Evolutionary conservation across 2,888 invertebrate genomes (phyloP).

Genomic region (Xanthorhoe designata): DNA sequence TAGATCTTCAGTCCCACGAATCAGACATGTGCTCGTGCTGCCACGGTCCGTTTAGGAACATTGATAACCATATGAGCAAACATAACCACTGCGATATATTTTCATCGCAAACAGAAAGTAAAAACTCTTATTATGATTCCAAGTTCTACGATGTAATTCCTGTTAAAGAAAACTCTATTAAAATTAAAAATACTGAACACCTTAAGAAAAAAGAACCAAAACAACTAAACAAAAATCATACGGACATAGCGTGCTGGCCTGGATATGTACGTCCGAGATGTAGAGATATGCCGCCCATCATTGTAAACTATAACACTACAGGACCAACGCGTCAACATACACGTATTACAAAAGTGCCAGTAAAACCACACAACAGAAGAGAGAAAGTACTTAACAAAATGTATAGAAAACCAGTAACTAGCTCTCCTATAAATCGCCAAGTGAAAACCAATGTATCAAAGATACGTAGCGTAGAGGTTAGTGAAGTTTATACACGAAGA

Average conservation of each 20-base stretch:
- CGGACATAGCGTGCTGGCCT: conserved; percentile 50
- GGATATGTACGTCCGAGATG: conserved; percentile 51
- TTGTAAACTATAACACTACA: conserved; percentile 47
- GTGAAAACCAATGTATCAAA: conserved; percentile 48
- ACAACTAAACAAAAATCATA: conserved; percentile 25
- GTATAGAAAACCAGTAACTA: conserved; percentile 32
- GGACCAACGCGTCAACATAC: conserved; percentile 25
- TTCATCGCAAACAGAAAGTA: conserved; percentile 40
- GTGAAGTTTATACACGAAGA: conserved; percentile 57
- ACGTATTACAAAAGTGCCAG: conserved; percentile 32
- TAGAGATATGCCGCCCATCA: conserved; percentile 14
- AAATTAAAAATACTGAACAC: conserved; percentile 46
- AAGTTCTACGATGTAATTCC: conserved; percentile 71
- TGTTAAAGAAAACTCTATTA: conserved; percentile 65
- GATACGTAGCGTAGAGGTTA: conserved; percentile 59
- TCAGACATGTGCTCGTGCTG: conserved; percentile 71
- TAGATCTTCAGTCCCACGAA: conserved; percentile 39
- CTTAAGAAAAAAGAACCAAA: conserved; percentile 49
- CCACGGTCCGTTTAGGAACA: conserved; percentile 62
- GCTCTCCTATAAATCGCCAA: conserved; percentile 34
- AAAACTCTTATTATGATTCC: conserved; percentile 64
- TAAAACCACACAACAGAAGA: conserved; percentile 31
- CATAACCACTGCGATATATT: conserved; percentile 28
- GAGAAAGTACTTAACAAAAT: conserved; percentile 36
- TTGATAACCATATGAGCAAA: conserved; percentile 57